Percentiles rank a stretch among this genome's conserved stretches.
Conservation (phyloP, 2,888 invertebrate genomes). For the Oxyteleia sp. region DNA sequence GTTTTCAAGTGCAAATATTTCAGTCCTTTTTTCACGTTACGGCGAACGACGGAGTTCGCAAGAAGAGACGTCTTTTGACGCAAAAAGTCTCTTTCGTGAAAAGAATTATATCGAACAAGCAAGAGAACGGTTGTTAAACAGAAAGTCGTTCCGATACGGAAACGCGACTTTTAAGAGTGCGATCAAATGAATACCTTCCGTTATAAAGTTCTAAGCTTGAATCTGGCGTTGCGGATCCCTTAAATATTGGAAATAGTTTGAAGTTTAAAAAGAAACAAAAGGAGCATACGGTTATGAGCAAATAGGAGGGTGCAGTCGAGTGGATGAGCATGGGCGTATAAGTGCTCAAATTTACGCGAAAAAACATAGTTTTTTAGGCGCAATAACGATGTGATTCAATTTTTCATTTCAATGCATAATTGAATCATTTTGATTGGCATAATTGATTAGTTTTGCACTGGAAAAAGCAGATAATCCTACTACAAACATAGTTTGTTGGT, state of each 20-base stretch:
- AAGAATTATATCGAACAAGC: not conserved
- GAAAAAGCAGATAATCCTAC: too few species aligned
- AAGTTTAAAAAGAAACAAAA: slow-evolving; percentile 41
- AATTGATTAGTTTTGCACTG: slow-evolving; percentile 18
- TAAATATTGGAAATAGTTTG: slow-evolving; percentile 53
- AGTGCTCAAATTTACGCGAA: slow-evolving; percentile 9
- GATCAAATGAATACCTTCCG: slow-evolving; percentile 36
- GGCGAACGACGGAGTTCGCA: too few species aligned
- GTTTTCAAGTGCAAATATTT: slow-evolving; percentile 13
- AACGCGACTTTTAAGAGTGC: slow-evolving; percentile 17
- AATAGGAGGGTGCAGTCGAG: slow-evolving; percentile 9
- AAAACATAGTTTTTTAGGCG: slow-evolving; percentile 14
- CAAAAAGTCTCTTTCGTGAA: slow-evolving; percentile 4
- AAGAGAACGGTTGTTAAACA: slow-evolving; percentile 19
- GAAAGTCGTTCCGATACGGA: slow-evolving; percentile 19
- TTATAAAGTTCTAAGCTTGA: slow-evolving; percentile 38
- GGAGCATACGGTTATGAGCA: slow-evolving; percentile 28
- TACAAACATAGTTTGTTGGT: too few species aligned
- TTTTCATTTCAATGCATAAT: slow-evolving; percentile 15
- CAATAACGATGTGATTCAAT: slow-evolving; percentile 16
- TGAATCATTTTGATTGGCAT: slow-evolving; percentile 14
- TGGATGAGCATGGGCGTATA: slow-evolving; percentile 31
- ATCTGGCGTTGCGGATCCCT: slow-evolving; percentile 27
- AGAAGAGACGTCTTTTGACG: not conserved
- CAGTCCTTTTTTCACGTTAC: not conserved